Conservation (phyloP, 2,888 invertebrate genomes). For the Zygogramma bicolorata region DNA sequence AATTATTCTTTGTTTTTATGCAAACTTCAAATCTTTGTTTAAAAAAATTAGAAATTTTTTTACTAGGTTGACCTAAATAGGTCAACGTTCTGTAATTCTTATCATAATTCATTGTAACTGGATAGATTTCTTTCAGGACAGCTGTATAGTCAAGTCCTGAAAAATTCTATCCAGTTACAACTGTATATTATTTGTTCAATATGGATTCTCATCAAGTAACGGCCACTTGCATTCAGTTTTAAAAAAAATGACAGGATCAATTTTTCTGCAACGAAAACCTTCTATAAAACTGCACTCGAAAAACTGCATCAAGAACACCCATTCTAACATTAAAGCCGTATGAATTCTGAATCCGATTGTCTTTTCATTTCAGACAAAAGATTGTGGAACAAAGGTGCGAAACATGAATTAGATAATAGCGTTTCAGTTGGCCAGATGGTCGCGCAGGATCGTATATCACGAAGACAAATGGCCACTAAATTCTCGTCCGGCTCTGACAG, state of each 20-base stretch:
- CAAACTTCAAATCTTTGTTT: too few relatives aligned
- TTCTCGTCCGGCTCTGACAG: slow-evolving; percentile 58
- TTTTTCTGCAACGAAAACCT: background rate
- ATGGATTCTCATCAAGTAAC: too few relatives aligned
- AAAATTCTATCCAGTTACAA: too few relatives aligned
- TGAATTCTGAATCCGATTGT: slow-evolving; percentile 22
- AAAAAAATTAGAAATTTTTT: too few relatives aligned
- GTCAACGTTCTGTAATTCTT: too few relatives aligned
- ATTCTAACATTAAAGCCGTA: background rate
- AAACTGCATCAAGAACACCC: background rate
- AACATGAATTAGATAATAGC: slow-evolving; percentile 56
- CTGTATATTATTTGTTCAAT: too few relatives aligned
- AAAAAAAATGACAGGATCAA: background rate
- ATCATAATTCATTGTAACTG: too few relatives aligned
- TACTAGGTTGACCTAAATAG: too few relatives aligned
- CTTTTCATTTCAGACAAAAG: slow-evolving; percentile 40
- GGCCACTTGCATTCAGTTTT: too few relatives aligned
- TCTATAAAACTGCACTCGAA: background rate
- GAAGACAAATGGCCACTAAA: slow-evolving; percentile 63
- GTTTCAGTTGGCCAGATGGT: slow-evolving; percentile 51
- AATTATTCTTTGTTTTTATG: too few relatives aligned
- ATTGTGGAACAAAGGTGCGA: slow-evolving; percentile 51
- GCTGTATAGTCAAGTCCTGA: too few relatives aligned
- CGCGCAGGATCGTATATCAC: slow-evolving; percentile 57
- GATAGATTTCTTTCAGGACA: too few relatives aligned